Base-by-base conservation (phyloP, 2,797 vertebrate species). In the Hippopotamyrus pictus region DNA sequence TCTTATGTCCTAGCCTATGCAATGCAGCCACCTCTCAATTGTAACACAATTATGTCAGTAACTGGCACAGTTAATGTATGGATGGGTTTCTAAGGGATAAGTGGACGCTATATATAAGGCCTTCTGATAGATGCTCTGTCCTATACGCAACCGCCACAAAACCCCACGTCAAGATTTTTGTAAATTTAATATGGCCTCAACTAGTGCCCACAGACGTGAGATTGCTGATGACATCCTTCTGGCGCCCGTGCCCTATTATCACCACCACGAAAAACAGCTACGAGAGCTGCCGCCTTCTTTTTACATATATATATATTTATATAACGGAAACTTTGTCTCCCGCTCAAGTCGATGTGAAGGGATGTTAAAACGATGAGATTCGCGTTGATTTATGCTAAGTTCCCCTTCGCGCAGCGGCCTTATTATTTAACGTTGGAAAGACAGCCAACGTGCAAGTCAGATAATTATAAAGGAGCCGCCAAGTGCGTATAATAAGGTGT, bases 391-490 rank as follows among this genome's bases (percentile, higher is more conserved):
- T 62, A 29, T 50, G 54, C 57, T 41, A 69, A 65, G 8, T 22
- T 41, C 53, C 88, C 19, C 44, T 62, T 25, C 79, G 29, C 53
- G 9, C 53, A 54, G 59, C 12, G 17, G 88, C 51, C 51, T 86
- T 51, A 19, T 69, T 82, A 65, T 89, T 85, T 84, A 37, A 89
- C 59, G 57, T 86, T 89, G 22, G 57, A 84, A 53, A 69, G 8
- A 41, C 12, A 86, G 82, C 54, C 82, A 86, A 86, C 88, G 37
- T 33, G 82, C 59, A 86, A 69, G 46, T 22, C 54, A 11, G 51
- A 86, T 89, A 86, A 85, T 89, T 85, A 86, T 44, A 86, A 69
- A n/a, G 57, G 88, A 89, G 59, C 22, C 57, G 22, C 69, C 79
- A 84, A 62, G 53, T 83, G 88, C 41, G 62, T n/a, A 51, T 90